Conservation (phyloP, 1,140 invertebrate species). For the Diabrotica virgifera region DNA sequence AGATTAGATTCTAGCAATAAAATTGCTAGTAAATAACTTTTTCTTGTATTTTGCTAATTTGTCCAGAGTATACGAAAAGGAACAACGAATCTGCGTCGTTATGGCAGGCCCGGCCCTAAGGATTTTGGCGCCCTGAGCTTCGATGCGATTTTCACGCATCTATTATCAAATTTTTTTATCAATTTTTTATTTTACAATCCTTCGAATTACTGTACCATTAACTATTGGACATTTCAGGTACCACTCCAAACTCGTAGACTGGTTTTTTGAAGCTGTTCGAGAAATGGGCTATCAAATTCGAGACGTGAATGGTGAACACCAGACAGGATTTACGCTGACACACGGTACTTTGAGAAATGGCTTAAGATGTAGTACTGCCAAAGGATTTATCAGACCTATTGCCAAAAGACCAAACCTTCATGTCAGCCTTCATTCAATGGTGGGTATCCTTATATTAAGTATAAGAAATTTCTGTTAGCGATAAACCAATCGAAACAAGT, state of each 20-base stretch:
- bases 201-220: not conserved
- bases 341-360: conserved; percentile 80
- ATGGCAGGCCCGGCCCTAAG: too few relatives aligned
- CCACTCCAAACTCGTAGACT: conserved; percentile 58
- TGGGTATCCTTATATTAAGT: not conserved
- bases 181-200: too few relatives aligned
- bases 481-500: too few relatives aligned
- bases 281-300: conserved; percentile 68
- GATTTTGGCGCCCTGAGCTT: too few relatives aligned
- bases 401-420: conserved; percentile 71
- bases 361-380: conserved; percentile 75
- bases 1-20: too few relatives aligned
- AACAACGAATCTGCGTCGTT: too few relatives aligned
- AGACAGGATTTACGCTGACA: conserved; percentile 69
- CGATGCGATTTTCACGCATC: too few relatives aligned
- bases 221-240: conserved; percentile 47
- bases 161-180: too few relatives aligned
- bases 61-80: too few relatives aligned
- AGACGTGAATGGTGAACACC: conserved; percentile 73
- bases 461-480: too few relatives aligned
- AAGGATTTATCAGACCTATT: conserved; percentile 73
- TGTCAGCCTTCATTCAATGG: conserved; percentile 62
- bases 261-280: conserved; percentile 65
- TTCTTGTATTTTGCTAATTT: too few relatives aligned
- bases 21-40: too few relatives aligned